Conservation (phyloP, 30 jellyfish, hydroid and myxozoan species). For the Pseudorhiza aurosa region DNA sequence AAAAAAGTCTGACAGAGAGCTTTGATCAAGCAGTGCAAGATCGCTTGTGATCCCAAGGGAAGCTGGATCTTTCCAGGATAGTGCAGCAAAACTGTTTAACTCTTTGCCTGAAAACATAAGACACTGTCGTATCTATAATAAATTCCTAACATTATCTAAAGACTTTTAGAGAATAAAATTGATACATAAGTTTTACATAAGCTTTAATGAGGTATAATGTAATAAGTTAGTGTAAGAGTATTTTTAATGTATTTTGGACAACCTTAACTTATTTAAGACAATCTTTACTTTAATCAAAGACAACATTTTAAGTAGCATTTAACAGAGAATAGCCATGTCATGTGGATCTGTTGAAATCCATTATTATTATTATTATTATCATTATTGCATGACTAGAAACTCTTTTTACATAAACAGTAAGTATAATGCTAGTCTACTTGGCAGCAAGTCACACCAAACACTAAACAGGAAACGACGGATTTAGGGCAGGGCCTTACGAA, state of each 20-base stretch:
- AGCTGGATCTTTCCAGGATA: conserved; percentile 54
- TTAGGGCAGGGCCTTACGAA: too few species aligned
- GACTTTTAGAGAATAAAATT: conserved; percentile 25
- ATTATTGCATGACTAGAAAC: too few species aligned
- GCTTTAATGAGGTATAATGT: conserved; percentile 10
- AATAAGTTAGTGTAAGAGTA: neutral
- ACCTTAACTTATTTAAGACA: neutral
- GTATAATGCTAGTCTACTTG: too few species aligned
- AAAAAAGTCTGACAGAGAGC: conserved; percentile 14
- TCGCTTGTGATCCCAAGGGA: conserved; percentile 58
- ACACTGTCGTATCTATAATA: conserved; percentile 34
- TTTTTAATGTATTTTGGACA: conserved; percentile 3
- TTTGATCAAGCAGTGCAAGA: conserved; percentile 46
- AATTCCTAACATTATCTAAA: conserved; percentile 21
- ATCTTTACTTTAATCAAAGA: neutral
- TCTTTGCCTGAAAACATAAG: conserved; percentile 52
- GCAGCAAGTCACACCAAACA: too few species aligned
- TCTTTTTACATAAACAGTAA: too few species aligned
- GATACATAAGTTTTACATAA: neutral
- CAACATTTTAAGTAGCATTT: conserved; percentile 16
- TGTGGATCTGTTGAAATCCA: conserved; percentile 27
- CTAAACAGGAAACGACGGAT: too few species aligned
- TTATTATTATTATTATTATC: neutral
- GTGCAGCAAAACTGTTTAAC: conserved; percentile 37
- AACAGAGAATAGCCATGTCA: conserved; percentile 4